Evolutionary conservation across 2,797 vertebrate species (phyloP).

Genomic region (Yasuhikotakia modesta): DNA sequence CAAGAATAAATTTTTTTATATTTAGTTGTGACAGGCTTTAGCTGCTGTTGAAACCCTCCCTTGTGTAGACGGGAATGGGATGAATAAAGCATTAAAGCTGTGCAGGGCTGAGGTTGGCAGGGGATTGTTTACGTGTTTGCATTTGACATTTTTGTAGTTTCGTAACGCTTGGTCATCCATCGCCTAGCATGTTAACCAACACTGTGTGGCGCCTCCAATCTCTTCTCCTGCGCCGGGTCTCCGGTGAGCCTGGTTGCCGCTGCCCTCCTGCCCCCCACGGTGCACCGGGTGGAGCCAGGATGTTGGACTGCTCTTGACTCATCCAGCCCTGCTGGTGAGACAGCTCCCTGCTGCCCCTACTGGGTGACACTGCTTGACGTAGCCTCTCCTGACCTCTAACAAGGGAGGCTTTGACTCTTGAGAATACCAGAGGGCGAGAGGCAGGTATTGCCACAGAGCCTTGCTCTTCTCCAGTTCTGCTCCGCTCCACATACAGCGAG

Average conservation of each 20-base stretch:
- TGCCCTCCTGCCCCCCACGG: slow-evolving; percentile 73
- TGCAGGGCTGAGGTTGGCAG: neutral
- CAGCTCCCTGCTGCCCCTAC: slow-evolving; percentile 24
- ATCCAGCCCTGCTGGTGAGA: slow-evolving; percentile 55
- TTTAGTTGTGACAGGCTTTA: slow-evolving; percentile 65
- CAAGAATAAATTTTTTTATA: slow-evolving; percentile 19
- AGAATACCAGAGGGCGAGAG: slow-evolving; percentile 33
- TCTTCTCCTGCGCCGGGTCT: slow-evolving; percentile 78
- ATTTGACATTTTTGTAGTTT: slow-evolving; percentile 18
- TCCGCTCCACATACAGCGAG: slow-evolving; percentile 71
- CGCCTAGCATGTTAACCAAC: slow-evolving; percentile 68
- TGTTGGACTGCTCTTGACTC: slow-evolving; percentile 64
- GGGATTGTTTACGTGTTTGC: slow-evolving; percentile 4
- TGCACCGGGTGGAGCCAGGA: slow-evolving; percentile 74
- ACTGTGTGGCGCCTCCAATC: slow-evolving; percentile 87
- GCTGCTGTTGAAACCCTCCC: slow-evolving; percentile 61
- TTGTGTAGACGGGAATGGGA: slow-evolving; percentile 4
- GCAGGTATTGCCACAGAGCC: slow-evolving; percentile 16
- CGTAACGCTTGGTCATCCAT: slow-evolving; percentile 40
- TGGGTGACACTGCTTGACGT: slow-evolving; percentile 57
- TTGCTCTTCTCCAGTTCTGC: slow-evolving; percentile 49
- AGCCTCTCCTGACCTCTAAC: slow-evolving; percentile 19
- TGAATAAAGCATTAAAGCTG: slow-evolving; percentile 21
- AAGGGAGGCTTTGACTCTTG: slow-evolving; percentile 53
- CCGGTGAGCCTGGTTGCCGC: slow-evolving; percentile 73